Conservation (phyloP, 2,113 vertebrate genomes). For the Plestiodon gilberti region DNA sequence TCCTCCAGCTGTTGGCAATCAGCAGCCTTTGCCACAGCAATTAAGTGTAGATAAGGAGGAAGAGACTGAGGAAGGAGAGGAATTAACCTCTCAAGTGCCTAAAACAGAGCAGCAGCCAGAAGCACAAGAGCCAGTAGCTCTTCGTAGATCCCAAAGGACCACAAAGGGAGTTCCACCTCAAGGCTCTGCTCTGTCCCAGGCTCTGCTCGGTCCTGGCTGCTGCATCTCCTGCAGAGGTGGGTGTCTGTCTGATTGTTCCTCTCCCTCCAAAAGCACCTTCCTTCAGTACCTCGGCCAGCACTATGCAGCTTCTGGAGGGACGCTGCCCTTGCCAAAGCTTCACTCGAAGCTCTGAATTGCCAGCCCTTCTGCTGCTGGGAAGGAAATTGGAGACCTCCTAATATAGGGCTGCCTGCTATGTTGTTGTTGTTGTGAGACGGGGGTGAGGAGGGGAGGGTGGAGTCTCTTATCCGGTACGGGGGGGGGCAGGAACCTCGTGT, state of each 20-base stretch:
- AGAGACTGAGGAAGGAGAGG: too few species aligned
- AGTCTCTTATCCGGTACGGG: background rate
- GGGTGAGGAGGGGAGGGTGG: background rate
- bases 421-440: background rate
- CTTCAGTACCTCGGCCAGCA: constrained; percentile 54
- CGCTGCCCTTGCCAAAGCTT: background rate
- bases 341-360: background rate
- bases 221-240: background rate
- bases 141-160: too few species aligned
- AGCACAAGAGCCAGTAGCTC: too few species aligned
- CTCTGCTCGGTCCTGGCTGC: background rate
- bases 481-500: background rate
- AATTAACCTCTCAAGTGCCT: too few species aligned
- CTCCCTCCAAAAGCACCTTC: background rate
- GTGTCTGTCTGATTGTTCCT: too few species aligned
- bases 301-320: background rate
- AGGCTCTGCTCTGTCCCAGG: background rate
- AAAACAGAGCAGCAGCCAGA: too few species aligned
- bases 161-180: too few species aligned
- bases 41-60: too few species aligned
- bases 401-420: too few species aligned
- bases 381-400: background rate
- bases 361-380: background rate
- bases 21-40: too few species aligned
- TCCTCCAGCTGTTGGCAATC: too few species aligned